A percentile compares a stretch with the other conserved stretches of the same genome.
These are phyloP conservation scores for Lithophane socia DNA, from an alignment of 2,888 invertebrate genomes.

Conservation along the genomic window DNA sequence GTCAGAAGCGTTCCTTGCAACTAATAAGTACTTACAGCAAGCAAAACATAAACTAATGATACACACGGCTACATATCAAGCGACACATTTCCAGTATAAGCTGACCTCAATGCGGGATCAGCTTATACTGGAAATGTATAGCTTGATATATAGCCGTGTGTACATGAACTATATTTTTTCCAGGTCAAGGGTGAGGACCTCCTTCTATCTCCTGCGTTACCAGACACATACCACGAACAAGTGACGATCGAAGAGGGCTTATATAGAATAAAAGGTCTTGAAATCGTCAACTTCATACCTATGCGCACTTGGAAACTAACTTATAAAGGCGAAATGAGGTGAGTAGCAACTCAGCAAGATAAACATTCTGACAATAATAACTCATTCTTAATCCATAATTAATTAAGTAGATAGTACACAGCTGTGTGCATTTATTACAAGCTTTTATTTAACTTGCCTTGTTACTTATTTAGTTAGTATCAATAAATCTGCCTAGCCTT, in stretches of 20 bases:
- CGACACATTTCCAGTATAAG: no score
- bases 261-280: constrained; percentile 92
- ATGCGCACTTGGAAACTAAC: constrained; percentile 93
- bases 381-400: constrained; percentile 22
- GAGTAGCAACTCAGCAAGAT: constrained; percentile 67
- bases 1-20: not conserved
- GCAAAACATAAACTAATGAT: not conserved
- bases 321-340: constrained; percentile 92
- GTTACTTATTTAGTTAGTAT: no score
- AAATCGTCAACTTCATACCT: constrained; percentile 90
- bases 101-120: no score
- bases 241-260: constrained; percentile 82
- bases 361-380: constrained; percentile 4
- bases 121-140: no score
- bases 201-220: constrained; percentile 90
- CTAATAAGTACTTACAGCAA: not conserved
- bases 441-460: no score
- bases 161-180: constrained; percentile 33
- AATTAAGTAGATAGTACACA: constrained; percentile 4
- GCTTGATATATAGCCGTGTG: no score
- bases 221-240: constrained; percentile 91
- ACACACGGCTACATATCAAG: no score
- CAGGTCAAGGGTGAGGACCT: constrained; percentile 91
- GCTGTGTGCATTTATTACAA: not conserved
- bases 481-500: not conserved